phyloP scores from a whole-genome alignment of 2,113 vertebrate species.

The Chinchilla lanigera region DNA sequence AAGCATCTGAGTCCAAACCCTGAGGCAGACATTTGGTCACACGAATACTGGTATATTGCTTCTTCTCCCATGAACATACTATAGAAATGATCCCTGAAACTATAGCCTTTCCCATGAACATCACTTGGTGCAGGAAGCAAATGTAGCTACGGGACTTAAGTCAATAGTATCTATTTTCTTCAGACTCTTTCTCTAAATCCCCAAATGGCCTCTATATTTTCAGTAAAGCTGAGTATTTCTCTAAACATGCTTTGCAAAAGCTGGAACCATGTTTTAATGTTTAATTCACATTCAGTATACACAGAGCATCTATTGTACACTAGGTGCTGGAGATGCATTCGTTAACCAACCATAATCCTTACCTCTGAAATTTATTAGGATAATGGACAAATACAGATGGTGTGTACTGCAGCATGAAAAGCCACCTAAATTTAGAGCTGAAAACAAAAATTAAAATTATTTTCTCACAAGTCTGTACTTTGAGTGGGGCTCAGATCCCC shows the following conservation, averaged over 20 bases:
- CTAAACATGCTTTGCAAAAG: slow-evolving; percentile 38
- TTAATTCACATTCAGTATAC: neutral
- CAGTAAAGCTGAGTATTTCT: neutral
- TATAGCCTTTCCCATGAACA: neutral
- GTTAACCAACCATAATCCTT: neutral
- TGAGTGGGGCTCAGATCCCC: neutral
- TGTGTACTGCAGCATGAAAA: neutral
- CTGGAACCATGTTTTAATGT: neutral
- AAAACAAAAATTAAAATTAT: neutral
- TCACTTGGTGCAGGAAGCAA: neutral
- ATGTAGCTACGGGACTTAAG: neutral
- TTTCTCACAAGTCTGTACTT: slow-evolving; percentile 28
- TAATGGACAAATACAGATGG: neutral
- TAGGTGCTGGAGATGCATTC: neutral
- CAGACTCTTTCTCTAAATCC: neutral
- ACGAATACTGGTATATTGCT: neutral
- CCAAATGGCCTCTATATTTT: neutral
- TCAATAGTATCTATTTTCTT: neutral
- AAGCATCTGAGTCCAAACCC: neutral
- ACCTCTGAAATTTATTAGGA: neutral
- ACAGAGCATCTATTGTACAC: neutral
- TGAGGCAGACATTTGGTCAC: neutral
- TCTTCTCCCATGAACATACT: neutral
- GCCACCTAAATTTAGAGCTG: neutral
- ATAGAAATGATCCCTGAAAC: too few relatives aligned